Conservation (phyloP, 1,140 invertebrate genomes). For the Listronotus oregonensis region DNA sequence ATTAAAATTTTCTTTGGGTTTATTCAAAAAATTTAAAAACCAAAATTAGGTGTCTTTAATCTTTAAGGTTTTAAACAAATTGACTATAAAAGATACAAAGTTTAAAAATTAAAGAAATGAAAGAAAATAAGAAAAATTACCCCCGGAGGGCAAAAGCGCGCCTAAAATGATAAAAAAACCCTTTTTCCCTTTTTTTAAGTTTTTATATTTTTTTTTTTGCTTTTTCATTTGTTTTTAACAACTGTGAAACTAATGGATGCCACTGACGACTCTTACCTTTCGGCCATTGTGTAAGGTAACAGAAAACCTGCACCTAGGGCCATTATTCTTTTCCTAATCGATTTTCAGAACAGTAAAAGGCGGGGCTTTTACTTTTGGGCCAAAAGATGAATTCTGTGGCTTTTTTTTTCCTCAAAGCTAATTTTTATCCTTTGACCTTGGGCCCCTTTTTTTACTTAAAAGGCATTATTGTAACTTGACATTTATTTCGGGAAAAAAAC, state of each 20-base stretch:
- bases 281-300: conserved; percentile 44
- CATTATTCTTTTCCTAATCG: conserved; percentile 45
- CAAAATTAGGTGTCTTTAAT: no score
- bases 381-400: background rate
- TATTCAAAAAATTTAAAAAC: no score
- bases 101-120: no score
- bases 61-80: no score
- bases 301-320: conserved; percentile 45
- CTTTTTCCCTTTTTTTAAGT: conserved; percentile 22
- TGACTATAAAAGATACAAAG: no score
- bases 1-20: no score
- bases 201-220: conserved; percentile 36
- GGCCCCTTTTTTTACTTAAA: no score
- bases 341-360: conserved; percentile 38
- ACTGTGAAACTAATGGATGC: conserved; percentile 53
- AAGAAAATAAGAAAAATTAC: no score
- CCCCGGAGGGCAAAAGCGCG: background rate
- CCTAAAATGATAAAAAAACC: conserved; percentile 30
- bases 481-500: no score
- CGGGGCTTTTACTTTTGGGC: conserved; percentile 13
- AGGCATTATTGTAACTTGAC: no score
- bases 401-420: conserved; percentile 1
- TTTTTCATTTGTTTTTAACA: conserved; percentile 53
- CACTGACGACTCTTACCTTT: conserved; percentile 49
- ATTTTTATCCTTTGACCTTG: conserved; percentile 6